Percentiles rank a stretch among this genome's conserved stretches.
Evolutionary conservation across 2,113 vertebrate genomes (phyloP).

Genomic region (Onychorhynchus coronatus): DNA sequence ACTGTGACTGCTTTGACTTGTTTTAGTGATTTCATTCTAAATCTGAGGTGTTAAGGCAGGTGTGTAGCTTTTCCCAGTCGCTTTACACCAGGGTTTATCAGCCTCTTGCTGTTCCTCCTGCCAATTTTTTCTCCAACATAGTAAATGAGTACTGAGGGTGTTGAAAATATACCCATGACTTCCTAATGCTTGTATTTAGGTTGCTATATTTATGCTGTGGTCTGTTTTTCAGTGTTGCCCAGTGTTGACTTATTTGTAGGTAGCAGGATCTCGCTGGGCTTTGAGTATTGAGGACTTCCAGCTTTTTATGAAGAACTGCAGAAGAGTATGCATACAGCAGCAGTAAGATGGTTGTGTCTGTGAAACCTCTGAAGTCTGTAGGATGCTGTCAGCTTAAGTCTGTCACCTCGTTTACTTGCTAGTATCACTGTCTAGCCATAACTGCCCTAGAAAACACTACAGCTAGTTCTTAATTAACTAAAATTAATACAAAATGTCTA

Average conservation of each 20-base stretch:
- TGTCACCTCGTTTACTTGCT: not conserved
- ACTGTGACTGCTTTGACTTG: not conserved
- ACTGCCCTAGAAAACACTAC: not conserved
- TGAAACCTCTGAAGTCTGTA: not conserved
- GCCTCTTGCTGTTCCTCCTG: not conserved
- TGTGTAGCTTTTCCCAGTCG: not conserved
- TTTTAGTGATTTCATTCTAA: not conserved
- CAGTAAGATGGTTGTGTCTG: not conserved
- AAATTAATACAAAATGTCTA: not conserved
- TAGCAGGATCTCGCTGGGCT: not conserved
- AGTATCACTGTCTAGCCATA: not conserved
- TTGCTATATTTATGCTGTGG: not conserved
- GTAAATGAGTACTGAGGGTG: not conserved
- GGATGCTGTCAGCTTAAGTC: not conserved
- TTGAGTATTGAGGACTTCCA: not conserved
- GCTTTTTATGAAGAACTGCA: not conserved
- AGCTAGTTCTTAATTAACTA: not conserved
- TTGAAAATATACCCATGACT: not conserved
- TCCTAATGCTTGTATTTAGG: not conserved
- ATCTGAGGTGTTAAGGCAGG: not conserved
- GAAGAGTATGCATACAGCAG: not conserved
- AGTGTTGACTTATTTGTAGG: not conserved
- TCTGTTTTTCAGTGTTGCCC: not conserved
- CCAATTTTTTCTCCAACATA: not conserved
- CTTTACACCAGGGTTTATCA: not conserved